Evolutionary conservation across 2,797 vertebrate genomes (phyloP).

Genomic region (Pipistrellus kuhlii): DNA sequence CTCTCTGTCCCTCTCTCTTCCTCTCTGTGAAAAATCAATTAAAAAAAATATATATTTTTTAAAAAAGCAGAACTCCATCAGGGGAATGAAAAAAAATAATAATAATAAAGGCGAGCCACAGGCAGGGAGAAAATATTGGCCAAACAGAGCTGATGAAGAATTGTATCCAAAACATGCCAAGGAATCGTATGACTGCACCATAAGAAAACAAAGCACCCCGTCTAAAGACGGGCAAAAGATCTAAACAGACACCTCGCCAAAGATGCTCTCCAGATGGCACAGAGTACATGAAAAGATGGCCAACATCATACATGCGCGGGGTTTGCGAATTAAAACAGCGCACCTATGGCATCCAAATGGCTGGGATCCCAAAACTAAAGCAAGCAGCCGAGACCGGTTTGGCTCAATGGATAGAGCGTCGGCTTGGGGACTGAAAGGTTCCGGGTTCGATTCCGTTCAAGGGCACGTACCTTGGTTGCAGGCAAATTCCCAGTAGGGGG

Average conservation of each 20-base stretch:
- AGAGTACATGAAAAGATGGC: background rate
- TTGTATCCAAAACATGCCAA: background rate
- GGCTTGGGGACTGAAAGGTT: too few species aligned
- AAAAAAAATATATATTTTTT: too few species aligned
- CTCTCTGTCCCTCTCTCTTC: too few species aligned
- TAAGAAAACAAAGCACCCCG: background rate
- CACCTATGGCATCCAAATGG: background rate
- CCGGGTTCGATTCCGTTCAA: too few species aligned
- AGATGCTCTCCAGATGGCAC: background rate
- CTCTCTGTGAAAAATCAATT: too few species aligned
- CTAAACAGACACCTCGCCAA: background rate
- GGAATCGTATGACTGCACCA: background rate
- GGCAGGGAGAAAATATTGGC: background rate
- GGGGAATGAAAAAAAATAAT: background rate
- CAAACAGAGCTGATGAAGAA: background rate
- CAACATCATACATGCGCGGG: accelerated
- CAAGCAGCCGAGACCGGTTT: too few species aligned
- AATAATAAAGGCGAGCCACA: background rate
- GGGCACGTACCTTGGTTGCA: too few species aligned
- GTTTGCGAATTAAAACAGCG: background rate
- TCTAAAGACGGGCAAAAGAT: background rate
- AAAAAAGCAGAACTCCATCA: background rate
- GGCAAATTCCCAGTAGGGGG: too few species aligned
- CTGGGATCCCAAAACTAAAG: background rate
- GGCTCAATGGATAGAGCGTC: too few species aligned